Conservation (phyloP, 2,797 vertebrate genomes). For the Eulemur albifrons region DNA sequence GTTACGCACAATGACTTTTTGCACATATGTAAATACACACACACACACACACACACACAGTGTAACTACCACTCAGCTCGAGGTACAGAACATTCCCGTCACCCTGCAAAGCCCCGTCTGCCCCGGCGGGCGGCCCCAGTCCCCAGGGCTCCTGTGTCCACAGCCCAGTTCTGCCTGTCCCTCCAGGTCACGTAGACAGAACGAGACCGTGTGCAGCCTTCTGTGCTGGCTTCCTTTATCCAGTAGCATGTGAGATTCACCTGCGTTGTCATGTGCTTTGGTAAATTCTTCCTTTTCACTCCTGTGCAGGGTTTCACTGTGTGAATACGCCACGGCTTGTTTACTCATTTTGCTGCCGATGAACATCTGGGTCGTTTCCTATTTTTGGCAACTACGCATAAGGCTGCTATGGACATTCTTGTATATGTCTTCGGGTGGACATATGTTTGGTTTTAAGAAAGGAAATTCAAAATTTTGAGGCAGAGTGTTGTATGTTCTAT, state of each 20-base stretch:
- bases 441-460: neutral
- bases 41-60: neutral
- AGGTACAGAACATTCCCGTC: neutral
- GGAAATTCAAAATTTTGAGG: neutral
- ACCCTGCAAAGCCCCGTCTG: neutral
- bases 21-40: neutral
- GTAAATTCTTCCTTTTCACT: neutral
- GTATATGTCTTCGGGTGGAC: neutral
- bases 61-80: neutral
- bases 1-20: neutral
- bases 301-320: rapidly evolving
- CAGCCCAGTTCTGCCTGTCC: neutral
- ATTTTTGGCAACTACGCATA: neutral
- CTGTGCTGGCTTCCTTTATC: rapidly evolving
- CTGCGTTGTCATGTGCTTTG: rapidly evolving
- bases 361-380: neutral
- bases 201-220: rapidly evolving
- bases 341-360: neutral
- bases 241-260: rapidly evolving
- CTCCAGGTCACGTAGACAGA: rapidly evolving
- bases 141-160: neutral
- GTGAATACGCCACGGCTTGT: rapidly evolving
- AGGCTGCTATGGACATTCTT: neutral
- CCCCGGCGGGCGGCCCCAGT: neutral
- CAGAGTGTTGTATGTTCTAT: neutral